These are phyloP conservation scores for Phortica variegata DNA, from an alignment of 1,140 invertebrate genomes.

Conservation along the genomic window DNA sequence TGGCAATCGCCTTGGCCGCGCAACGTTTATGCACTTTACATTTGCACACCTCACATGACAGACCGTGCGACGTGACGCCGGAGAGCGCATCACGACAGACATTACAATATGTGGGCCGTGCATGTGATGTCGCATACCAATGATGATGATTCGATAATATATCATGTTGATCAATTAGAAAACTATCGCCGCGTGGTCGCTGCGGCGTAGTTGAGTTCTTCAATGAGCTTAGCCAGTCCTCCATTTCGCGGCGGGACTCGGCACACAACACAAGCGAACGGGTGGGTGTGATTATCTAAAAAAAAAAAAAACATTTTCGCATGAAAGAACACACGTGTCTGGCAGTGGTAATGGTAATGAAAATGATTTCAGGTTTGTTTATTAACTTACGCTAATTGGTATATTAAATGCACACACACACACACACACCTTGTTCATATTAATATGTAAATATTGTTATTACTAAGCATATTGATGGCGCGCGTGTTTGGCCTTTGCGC, in stretches of 20 bases:
- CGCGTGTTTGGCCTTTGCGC: no score
- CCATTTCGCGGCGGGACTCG: slow-evolving; percentile 82
- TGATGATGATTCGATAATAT: slow-evolving; percentile 86
- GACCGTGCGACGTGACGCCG: slow-evolving; percentile 89
- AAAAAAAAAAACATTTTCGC: no score
- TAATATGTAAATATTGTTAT: no score
- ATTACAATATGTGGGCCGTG: slow-evolving; percentile 94
- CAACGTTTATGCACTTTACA: slow-evolving; percentile 95
- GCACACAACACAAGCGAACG: slow-evolving; percentile 80
- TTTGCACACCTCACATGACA: slow-evolving; percentile 96
- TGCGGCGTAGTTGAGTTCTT: slow-evolving; percentile 70
- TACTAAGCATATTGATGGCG: no score
- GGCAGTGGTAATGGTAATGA: no score
- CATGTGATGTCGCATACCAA: slow-evolving; percentile 89
- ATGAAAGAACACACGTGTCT: no score
- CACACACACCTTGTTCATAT: no score
- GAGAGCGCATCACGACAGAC: slow-evolving; percentile 89
- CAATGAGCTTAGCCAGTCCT: slow-evolving; percentile 81
- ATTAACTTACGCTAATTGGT: no score
- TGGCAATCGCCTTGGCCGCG: slow-evolving; percentile 85
- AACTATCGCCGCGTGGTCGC: slow-evolving; percentile 59
- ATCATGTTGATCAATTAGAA: slow-evolving; percentile 64
- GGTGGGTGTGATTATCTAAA: slow-evolving; percentile 82
- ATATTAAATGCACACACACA: no score
- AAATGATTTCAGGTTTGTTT: no score